Base-by-base conservation (phyloP, 2,113 vertebrate species). In the Halichoeres trimaculatus region DNA sequence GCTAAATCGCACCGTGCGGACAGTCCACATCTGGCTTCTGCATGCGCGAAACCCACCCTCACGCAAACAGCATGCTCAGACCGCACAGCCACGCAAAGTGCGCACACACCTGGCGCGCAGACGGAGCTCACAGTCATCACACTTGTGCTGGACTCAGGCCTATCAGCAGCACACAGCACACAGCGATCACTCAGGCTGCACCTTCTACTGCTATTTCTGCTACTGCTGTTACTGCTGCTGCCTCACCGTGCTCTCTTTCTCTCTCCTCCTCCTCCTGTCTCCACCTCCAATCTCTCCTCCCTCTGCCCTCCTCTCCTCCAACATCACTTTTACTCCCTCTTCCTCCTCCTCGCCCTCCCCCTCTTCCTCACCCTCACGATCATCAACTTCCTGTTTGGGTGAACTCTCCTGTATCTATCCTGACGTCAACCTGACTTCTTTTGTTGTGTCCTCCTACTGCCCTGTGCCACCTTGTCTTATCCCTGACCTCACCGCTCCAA, bases 191-290 rank as follows among this genome's bases (percentile, higher is more conserved):
- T 87, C 91, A 63, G 87, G 86, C 85, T 94, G 92, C 85, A 91
- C 89, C 85, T 61, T 91, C 83, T 94, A 93, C 92, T 95, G 94
- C 90, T 94, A 94, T 83, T 79, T 93, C 87, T 95, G 92, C 89
- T 94, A 94, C 83, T 87, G 90, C 88, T 93, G 91, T 83, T 94
- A 94, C 88, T 94, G 93, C 90, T 91, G 92, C 84, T 94, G 91
- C 90, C 90, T 94, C 88, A 95, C 93, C 74, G 83, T 95, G 90
- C 95, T 95, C 91, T 95, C 90, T 92, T 81, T 95, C 92, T 95
- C 94, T 94, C 94, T 93, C 91, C 95, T 90, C 92, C 93, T 94
- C 91, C 94, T 96, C 92, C 92, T 94, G 48, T 90, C 92, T 81
- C 92, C 93, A 59, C 78, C 80, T 78, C 85, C 74, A 62, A 80